Evolutionary conservation across 2,113 vertebrate species (phyloP).

Genomic region (Mormyrus lacerda): DNA sequence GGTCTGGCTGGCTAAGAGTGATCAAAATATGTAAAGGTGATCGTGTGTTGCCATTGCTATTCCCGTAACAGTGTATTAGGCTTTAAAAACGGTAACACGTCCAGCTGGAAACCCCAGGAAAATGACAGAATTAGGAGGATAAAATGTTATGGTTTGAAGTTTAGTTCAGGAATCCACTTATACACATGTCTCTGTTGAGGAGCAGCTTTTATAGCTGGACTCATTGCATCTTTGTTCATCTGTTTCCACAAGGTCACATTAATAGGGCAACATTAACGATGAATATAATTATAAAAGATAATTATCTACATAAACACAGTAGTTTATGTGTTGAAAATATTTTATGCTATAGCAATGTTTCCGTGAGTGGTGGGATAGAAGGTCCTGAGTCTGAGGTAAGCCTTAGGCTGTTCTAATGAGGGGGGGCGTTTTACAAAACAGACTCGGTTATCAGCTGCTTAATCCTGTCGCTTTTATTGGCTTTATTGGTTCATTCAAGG

Average conservation of each 20-base stretch:
- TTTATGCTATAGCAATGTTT: conserved; percentile 19
- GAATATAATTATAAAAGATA: neutral
- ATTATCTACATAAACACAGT: neutral
- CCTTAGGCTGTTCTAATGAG: conserved; percentile 36
- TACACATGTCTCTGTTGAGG: neutral
- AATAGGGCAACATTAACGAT: neutral
- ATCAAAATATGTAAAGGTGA: conserved; percentile 58
- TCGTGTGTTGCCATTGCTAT: conserved; percentile 62
- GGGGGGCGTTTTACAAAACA: conserved; percentile 45
- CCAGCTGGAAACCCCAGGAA: conserved; percentile 36
- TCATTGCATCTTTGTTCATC: neutral
- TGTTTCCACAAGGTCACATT: neutral
- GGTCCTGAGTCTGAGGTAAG: conserved; percentile 34
- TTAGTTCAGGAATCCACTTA: conserved; percentile 33
- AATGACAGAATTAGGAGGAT: conserved; percentile 22
- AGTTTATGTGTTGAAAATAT: neutral
- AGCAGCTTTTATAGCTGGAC: too few relatives aligned
- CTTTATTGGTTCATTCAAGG: conserved; percentile 71
- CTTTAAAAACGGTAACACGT: conserved; percentile 56
- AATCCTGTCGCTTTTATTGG: conserved; percentile 63
- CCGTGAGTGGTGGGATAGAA: conserved; percentile 29
- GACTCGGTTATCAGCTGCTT: conserved; percentile 65
- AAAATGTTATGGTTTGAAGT: conserved; percentile 26
- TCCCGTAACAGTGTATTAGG: conserved; percentile 50
- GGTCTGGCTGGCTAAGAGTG: neutral